phyloP scores from a whole-genome alignment of 1,140 invertebrate genomes.

The Hyphantria cunea region DNA sequence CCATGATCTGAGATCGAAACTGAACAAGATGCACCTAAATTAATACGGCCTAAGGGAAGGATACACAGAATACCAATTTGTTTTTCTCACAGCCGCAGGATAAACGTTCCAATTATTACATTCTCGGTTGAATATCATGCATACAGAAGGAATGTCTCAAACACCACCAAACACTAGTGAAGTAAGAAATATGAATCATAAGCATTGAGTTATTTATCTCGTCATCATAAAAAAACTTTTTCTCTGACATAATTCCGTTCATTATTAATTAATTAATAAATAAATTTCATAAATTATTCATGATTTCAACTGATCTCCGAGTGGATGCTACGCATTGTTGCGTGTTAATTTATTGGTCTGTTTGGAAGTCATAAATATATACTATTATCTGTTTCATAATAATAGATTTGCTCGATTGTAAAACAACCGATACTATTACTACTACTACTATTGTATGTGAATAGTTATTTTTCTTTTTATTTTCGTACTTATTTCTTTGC shows the following conservation, averaged over 20 bases:
- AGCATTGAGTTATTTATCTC: conserved; percentile 50
- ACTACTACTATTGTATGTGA: not conserved
- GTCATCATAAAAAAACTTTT: conserved; percentile 32
- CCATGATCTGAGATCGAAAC: too few relatives aligned
- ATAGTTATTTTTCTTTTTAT: conserved; percentile 30
- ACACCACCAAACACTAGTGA: conserved; percentile 50
- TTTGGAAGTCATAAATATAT: conserved; percentile 38
- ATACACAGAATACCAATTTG: conserved; percentile 52
- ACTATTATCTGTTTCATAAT: conserved; percentile 4
- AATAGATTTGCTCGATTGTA: not conserved
- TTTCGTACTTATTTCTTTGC: conserved; percentile 1
- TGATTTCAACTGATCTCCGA: conserved; percentile 34
- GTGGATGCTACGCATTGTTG: conserved; percentile 40
- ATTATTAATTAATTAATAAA: conserved; percentile 72
- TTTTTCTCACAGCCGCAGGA: conserved; percentile 55
- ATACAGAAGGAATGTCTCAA: conserved; percentile 38
- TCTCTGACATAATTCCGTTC: conserved; percentile 45
- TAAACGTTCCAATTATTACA: conserved; percentile 68
- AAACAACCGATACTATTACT: not conserved
- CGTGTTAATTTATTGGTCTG: conserved; percentile 52
- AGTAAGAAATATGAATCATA: conserved; percentile 60
- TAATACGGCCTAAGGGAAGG: conserved; percentile 42
- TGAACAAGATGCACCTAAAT: conserved; percentile 41
- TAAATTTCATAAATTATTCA: conserved; percentile 68
- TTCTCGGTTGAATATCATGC: conserved; percentile 47